Base-by-base conservation (phyloP, 2,888 invertebrate genomes). In the Diachrysia chrysitis region DNA sequence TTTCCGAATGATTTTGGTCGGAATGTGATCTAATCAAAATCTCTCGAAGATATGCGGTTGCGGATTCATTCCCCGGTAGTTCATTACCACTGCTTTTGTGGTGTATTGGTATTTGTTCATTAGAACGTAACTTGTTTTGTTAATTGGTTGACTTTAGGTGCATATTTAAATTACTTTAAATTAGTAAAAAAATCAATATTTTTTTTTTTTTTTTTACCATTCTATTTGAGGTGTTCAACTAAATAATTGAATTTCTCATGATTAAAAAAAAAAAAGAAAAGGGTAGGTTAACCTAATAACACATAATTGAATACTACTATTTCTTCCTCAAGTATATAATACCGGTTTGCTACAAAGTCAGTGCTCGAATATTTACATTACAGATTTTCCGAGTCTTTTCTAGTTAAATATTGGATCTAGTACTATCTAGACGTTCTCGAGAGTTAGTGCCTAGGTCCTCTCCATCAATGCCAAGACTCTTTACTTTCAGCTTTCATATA, bases 401-500 rank as follows among this genome's bases (percentile, higher is more conserved):
- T 42, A n/a, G 42, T 42, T 42, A 16, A 42, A 42, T 42, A 42
- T 51, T 51, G 42, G 29, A 59, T 61, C 53, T 61, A 59, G 55
- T 64, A 51, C 53, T n/a, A n/a, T n/a, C n/a, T 57, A 19, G 23
- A 32, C 63, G 65, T 69, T 73, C 69, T 42, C 71, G 51, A 59
- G 66, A 72, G 73, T 70, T 68, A 73, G 70, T 67, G 58, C 51
- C 60, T 69, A 66, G 69, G 78, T 58, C 59, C 70, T 64, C 72
- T 79, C 70, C 63, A 75, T 83, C 80, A 82, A 63, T 68, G 75
- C 58, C 77, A 70, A 76, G 66, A 78, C 17, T 76, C 76, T 78
- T 78, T 74, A 69, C 75, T 83, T 76, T 81, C 65, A 83, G 71
- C 69, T 83, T 81, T 83, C 72, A 85, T 84, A 81, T 83, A 79